A percentile compares a stretch with the other conserved stretches of the same genome.
phyloP scores from a whole-genome alignment of 2,888 invertebrate species.

The Trypoxylon attenuatum region DNA sequence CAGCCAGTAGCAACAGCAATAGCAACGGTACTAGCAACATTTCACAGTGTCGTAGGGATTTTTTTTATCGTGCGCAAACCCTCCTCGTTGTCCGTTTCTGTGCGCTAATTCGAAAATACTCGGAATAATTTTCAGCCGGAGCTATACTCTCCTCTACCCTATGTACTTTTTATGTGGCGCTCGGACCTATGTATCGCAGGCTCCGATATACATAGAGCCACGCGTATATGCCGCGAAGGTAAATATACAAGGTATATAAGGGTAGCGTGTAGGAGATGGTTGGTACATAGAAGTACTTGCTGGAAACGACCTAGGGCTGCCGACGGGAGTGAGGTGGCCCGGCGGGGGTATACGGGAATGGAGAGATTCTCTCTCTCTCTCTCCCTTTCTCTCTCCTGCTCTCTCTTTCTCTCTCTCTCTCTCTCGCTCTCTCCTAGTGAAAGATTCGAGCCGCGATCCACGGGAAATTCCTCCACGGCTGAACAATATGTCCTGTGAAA shows the following conservation, averaged over 20 bases:
- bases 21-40: no score
- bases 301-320: constrained; percentile 71
- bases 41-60: not conserved
- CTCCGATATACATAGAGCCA: constrained; percentile 39
- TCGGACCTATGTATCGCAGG: constrained; percentile 63
- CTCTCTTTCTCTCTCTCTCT: constrained; percentile 24
- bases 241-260: constrained; percentile 66
- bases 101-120: constrained; percentile 68
- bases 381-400: constrained; percentile 10
- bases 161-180: constrained; percentile 64
- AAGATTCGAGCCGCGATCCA: constrained; percentile 55
- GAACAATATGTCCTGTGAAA: no score
- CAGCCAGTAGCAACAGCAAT: no score
- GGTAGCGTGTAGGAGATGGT: constrained; percentile 70
- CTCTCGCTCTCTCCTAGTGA: constrained; percentile 50
- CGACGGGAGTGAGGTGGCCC: constrained; percentile 52
- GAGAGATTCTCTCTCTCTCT: constrained; percentile 35
- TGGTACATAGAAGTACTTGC: constrained; percentile 73
- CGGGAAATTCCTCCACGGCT: constrained; percentile 13
- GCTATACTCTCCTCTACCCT: constrained; percentile 38
- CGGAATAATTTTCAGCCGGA: constrained; percentile 62
- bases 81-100: constrained; percentile 44
- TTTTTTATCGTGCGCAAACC: not conserved
- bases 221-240: constrained; percentile 54
- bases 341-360: constrained; percentile 42